phyloP scores from a whole-genome alignment of 1,140 invertebrate genomes.

The Vanessa atalanta region DNA sequence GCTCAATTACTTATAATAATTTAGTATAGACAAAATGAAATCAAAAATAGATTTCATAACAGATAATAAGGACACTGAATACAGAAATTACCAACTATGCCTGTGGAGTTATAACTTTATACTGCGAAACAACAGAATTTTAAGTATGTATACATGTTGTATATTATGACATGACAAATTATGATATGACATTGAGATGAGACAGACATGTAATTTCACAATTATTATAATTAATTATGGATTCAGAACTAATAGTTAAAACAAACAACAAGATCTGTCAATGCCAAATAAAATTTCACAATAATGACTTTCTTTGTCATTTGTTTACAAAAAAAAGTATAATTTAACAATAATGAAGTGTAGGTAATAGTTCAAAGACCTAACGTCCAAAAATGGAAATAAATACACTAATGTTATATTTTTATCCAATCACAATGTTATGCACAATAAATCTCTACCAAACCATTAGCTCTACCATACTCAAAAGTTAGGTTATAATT shows the following conservation, averaged over 20 bases:
- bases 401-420: background rate
- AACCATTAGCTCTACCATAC: constrained; percentile 2
- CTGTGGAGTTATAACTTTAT: no score
- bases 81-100: no score
- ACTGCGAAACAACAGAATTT: no score
- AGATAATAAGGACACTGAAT: no score
- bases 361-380: background rate
- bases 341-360: background rate
- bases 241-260: constrained; percentile 1
- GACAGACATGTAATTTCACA: constrained; percentile 25
- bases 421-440: background rate
- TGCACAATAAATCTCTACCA: background rate
- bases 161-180: no score
- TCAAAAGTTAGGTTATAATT: constrained; percentile 48
- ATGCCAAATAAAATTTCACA: background rate
- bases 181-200: constrained; percentile 35
- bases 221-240: background rate
- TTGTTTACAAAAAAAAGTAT: background rate
- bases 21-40: background rate
- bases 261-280: background rate
- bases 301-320: background rate
- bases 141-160: no score
- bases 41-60: no score
- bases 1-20: constrained; percentile 10
- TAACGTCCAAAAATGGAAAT: background rate